A percentile compares a stretch with the other conserved stretches of the same genome.
Evolutionary conservation across 2,888 invertebrate genomes (phyloP).

Genomic region (Uloborus plumipes): DNA sequence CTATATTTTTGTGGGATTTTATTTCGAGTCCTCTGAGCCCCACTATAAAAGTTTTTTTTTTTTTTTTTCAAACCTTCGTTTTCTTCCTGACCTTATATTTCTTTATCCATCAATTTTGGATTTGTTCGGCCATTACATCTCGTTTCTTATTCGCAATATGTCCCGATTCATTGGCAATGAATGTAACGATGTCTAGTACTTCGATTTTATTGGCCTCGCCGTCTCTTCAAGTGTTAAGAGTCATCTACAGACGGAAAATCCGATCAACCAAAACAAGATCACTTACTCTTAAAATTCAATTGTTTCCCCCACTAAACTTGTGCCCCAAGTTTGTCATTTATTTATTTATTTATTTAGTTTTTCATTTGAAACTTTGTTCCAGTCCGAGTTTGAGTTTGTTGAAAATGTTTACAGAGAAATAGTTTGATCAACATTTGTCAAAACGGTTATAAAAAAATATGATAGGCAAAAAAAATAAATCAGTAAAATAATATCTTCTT

Average conservation of each 20-base stretch:
- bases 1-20: slow-evolving; percentile 55
- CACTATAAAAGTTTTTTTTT: slow-evolving; percentile 33
- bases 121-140: slow-evolving; percentile 53
- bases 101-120: slow-evolving; percentile 62
- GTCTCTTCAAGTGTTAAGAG: slow-evolving; percentile 28
- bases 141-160: slow-evolving; percentile 58
- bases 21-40: slow-evolving; percentile 49
- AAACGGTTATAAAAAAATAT: no score
- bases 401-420: no score
- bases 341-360: no score
- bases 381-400: no score
- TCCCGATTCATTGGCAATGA: slow-evolving; percentile 53
- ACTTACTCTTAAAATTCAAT: no score
- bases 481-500: no score
- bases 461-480: no score
- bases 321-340: no score
- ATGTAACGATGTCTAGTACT: slow-evolving; percentile 33
- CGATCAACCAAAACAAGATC: background rate
- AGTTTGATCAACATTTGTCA: no score
- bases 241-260: slow-evolving; percentile 34
- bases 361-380: no score
- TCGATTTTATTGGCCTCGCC: slow-evolving; percentile 34
- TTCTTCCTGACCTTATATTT: slow-evolving; percentile 54
- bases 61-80: slow-evolving; percentile 35
- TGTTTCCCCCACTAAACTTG: no score